Percentiles rank a stretch among this genome's conserved stretches.
Conservation (phyloP, 2,797 vertebrate genomes). For the Enteromius argenteus region DNA sequence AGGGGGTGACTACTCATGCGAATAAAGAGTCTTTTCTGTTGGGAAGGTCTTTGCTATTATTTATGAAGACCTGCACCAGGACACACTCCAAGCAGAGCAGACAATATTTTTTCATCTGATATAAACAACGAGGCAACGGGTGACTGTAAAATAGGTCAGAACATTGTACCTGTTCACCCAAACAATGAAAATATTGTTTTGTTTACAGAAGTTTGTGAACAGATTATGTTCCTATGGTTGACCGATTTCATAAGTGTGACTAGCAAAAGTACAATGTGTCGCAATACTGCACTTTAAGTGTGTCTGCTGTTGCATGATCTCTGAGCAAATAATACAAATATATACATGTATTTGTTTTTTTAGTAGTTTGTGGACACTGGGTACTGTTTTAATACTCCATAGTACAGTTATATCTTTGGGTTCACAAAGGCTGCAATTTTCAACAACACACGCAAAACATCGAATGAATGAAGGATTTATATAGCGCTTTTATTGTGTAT, state of each 20-base stretch:
- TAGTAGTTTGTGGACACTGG: neutral
- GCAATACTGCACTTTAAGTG: neutral
- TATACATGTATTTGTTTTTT: neutral
- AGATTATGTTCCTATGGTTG: neutral
- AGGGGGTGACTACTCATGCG: constrained; percentile 40
- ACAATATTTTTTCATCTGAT: neutral
- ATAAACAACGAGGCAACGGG: neutral
- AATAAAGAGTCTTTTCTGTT: constrained; percentile 41
- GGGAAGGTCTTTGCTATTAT: constrained; percentile 39
- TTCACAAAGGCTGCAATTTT: neutral
- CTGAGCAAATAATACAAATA: neutral
- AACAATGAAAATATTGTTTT: neutral
- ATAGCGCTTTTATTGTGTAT: too few relatives aligned
- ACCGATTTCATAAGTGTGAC: neutral
- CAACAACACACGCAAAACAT: neutral
- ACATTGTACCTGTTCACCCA: neutral
- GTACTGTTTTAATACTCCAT: neutral
- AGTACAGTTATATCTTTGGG: neutral
- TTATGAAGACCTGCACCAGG: constrained; percentile 15
- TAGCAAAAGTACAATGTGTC: neutral
- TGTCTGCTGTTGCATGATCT: neutral
- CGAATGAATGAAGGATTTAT: too few relatives aligned
- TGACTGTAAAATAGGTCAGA: neutral
- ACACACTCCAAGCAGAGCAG: constrained; percentile 17
- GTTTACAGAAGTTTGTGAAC: neutral